Percentiles rank a stretch among this genome's conserved stretches.
Evolutionary conservation across 2,888 invertebrate genomes (phyloP).

Genomic region (Drosophila falleni): DNA sequence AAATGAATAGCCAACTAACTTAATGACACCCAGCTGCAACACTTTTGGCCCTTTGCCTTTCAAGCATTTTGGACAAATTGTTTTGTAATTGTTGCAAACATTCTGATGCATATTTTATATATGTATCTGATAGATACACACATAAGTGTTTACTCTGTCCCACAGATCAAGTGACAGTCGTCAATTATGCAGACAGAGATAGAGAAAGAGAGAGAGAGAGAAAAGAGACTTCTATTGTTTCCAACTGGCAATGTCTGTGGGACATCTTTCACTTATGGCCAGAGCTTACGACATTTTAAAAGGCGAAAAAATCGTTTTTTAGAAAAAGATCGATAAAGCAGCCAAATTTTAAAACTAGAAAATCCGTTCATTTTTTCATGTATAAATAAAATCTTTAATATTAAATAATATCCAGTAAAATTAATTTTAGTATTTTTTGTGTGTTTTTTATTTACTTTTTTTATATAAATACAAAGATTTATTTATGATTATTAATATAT

Average conservation of each 20-base stretch:
- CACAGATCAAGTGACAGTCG: constrained; percentile 32
- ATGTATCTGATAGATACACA: neutral
- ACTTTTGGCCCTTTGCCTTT: neutral
- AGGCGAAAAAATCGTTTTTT: too few relatives aligned
- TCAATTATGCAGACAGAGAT: constrained; percentile 49
- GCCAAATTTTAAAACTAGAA: too few relatives aligned
- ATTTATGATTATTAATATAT: too few relatives aligned
- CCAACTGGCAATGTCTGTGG: constrained; percentile 15
- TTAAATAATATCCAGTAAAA: too few relatives aligned
- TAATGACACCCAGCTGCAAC: constrained; percentile 39
- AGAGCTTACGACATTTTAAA: neutral
- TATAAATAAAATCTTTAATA: too few relatives aligned
- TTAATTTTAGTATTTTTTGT: too few relatives aligned
- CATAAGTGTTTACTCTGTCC: constrained; percentile 17
- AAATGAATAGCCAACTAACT: constrained; percentile 56
- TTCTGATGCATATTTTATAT: constrained; percentile 48
- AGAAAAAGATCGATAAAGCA: too few relatives aligned
- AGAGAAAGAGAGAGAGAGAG: neutral
- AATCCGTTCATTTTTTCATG: too few relatives aligned
- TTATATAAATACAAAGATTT: too few relatives aligned
- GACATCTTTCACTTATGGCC: constrained; percentile 25
- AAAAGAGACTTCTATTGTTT: constrained; percentile 5
- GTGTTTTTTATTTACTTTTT: too few relatives aligned
- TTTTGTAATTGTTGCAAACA: constrained; percentile 26
- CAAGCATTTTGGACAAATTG: constrained; percentile 53